phyloP scores from a whole-genome alignment of 2,113 vertebrate genomes.

The Holacanthus passer region DNA sequence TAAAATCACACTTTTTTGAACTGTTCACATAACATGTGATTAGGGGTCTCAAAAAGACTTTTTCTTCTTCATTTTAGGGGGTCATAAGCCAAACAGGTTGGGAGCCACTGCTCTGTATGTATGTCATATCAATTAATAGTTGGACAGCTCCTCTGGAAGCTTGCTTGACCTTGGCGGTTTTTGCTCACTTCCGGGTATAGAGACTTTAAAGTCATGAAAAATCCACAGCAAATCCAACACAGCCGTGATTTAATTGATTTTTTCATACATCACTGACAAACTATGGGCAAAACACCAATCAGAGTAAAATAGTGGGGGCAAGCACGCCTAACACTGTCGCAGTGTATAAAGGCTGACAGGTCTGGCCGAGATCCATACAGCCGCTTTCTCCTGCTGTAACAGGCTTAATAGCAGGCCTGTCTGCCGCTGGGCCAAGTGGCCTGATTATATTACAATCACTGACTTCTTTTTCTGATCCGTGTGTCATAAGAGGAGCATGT shows the following conservation, averaged over 20 bases:
- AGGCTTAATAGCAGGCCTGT: slow-evolving; percentile 32
- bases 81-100: background rate
- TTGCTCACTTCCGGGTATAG: slow-evolving; percentile 31
- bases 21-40: background rate
- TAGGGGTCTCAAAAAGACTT: too few relatives aligned
- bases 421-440: slow-evolving; percentile 54
- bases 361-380: slow-evolving; percentile 61
- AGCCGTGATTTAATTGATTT: slow-evolving; percentile 92
- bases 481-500: slow-evolving; percentile 57
- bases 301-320: slow-evolving; percentile 78
- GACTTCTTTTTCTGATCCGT: slow-evolving; percentile 46
- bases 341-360: slow-evolving; percentile 72
- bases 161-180: slow-evolving; percentile 79
- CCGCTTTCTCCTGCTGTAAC: slow-evolving; percentile 55
- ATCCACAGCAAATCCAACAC: slow-evolving; percentile 82
- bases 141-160: slow-evolving; percentile 9
- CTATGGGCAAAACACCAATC: slow-evolving; percentile 67
- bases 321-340: slow-evolving; percentile 75
- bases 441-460: slow-evolving; percentile 69
- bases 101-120: background rate
- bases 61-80: background rate
- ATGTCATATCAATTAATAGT: background rate
- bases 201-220: slow-evolving; percentile 52
- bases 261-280: slow-evolving; percentile 94
- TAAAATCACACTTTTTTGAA: background rate